Conservation (phyloP, 2,888 invertebrate species). For the Epirrhoe alternata region DNA sequence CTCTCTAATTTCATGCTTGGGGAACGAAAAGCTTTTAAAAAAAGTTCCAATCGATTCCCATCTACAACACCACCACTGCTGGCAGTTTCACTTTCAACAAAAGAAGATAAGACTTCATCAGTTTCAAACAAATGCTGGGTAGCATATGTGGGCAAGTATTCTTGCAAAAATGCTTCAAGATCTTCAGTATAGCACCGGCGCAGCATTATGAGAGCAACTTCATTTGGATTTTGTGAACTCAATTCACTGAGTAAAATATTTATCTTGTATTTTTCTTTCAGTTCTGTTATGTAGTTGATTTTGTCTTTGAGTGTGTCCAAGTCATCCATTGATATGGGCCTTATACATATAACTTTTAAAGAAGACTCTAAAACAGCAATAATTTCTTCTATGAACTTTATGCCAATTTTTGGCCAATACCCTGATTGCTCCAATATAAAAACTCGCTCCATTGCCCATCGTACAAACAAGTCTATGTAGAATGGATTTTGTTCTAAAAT, state of each 20-base stretch:
- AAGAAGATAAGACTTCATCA: constrained; percentile 72
- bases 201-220: constrained; percentile 78
- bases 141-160: constrained; percentile 74
- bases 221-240: constrained; percentile 70
- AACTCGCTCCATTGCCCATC: constrained; percentile 78
- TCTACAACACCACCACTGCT: constrained; percentile 73
- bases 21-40: constrained; percentile 69
- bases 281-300: constrained; percentile 70
- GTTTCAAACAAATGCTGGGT: constrained; percentile 72
- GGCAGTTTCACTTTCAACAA: constrained; percentile 74
- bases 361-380: constrained; percentile 67
- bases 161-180: constrained; percentile 67
- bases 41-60: constrained; percentile 67
- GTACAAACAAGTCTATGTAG: constrained; percentile 76
- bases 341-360: constrained; percentile 66
- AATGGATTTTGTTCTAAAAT: constrained; percentile 76
- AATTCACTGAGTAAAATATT: constrained; percentile 75
- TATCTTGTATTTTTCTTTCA: constrained; percentile 79
- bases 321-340: constrained; percentile 77
- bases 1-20: constrained; percentile 70
- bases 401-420: constrained; percentile 82
- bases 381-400: constrained; percentile 75
- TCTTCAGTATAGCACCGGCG: constrained; percentile 82
- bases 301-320: constrained; percentile 72
- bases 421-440: constrained; percentile 74